A percentile compares a stretch with the other conserved stretches of the same genome.
Conservation (phyloP, 2,113 vertebrate genomes). For the Herpetotheres cachinnans region DNA sequence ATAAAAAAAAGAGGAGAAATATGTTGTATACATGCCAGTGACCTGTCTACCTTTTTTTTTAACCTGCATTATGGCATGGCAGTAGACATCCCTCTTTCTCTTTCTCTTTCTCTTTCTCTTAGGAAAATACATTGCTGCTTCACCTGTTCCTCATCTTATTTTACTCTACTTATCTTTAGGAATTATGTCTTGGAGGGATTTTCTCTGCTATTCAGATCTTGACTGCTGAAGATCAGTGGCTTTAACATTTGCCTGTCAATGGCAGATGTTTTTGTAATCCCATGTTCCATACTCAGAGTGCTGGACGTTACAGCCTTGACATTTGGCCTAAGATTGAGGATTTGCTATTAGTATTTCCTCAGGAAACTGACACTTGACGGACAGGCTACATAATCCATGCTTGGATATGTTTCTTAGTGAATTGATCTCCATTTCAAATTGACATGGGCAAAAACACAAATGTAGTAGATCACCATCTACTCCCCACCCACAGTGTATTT, state of each 20-base stretch:
- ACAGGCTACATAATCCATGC: slow-evolving; percentile 40
- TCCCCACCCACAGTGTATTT: background rate
- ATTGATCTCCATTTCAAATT: slow-evolving; percentile 54
- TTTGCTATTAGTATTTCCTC: slow-evolving; percentile 49
- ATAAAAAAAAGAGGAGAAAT: background rate
- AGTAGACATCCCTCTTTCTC: background rate
- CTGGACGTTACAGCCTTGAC: slow-evolving; percentile 49
- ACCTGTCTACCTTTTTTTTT: background rate
- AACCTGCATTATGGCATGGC: background rate
- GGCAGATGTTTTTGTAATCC: slow-evolving; percentile 66
- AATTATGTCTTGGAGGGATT: slow-evolving; percentile 40
- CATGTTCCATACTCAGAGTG: slow-evolving; percentile 21
- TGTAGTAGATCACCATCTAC: background rate
- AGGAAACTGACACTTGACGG: slow-evolving; percentile 40
- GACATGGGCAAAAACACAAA: background rate
- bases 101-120: background rate
- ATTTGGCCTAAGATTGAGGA: slow-evolving; percentile 64
- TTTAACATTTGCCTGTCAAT: slow-evolving; percentile 61
- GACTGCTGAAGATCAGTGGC: slow-evolving; percentile 22
- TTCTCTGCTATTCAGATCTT: slow-evolving; percentile 36
- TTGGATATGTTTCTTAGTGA: slow-evolving; percentile 28
- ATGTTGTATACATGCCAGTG: background rate
- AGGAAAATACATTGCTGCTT: background rate
- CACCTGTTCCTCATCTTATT: background rate
- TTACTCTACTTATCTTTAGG: slow-evolving; percentile 29